phyloP scores from a whole-genome alignment of 2,888 invertebrate species.

The Lepidochitona cinerea region DNA sequence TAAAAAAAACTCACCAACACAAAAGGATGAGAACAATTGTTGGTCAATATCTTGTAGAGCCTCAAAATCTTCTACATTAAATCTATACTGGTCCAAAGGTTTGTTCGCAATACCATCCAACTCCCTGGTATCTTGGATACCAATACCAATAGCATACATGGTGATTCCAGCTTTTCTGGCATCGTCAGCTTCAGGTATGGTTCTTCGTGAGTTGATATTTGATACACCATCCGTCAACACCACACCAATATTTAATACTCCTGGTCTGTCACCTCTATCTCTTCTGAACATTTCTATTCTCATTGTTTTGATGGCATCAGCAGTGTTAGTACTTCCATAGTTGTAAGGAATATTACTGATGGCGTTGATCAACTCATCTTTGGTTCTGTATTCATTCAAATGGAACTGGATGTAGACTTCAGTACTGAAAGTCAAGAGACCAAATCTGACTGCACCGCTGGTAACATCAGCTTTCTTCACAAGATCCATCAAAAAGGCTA shows the following conservation, averaged over 20 bases:
- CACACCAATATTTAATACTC: conserved; percentile 36
- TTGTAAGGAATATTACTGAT: conserved; percentile 42
- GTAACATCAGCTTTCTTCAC: conserved; percentile 47
- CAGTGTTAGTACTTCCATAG: conserved; percentile 63
- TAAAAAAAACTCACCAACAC: conserved; percentile 35
- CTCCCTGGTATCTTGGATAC: conserved; percentile 47
- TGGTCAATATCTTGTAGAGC: conserved; percentile 34
- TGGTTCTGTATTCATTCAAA: conserved; percentile 41
- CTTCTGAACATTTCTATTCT: conserved; percentile 48
- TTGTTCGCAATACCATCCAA: conserved; percentile 49
- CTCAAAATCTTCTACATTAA: conserved; percentile 39
- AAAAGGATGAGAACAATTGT: conserved; percentile 37
- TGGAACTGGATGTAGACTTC: conserved; percentile 45
- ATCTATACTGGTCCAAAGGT: conserved; percentile 40
- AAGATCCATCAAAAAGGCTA: conserved; percentile 43
- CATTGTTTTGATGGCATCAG: conserved; percentile 52
- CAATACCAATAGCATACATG: conserved; percentile 54
- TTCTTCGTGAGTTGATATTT: conserved; percentile 40
- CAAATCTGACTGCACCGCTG: conserved; percentile 51
- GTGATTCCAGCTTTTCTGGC: conserved; percentile 35
- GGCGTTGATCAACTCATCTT: conserved; percentile 41
- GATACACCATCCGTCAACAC: conserved; percentile 49
- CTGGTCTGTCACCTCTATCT: conserved; percentile 22
- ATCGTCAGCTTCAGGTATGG: conserved; percentile 35
- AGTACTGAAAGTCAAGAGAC: conserved; percentile 54